Evolutionary conservation across 2,888 invertebrate species (phyloP).

Genomic region (Odontomyia ornata): DNA sequence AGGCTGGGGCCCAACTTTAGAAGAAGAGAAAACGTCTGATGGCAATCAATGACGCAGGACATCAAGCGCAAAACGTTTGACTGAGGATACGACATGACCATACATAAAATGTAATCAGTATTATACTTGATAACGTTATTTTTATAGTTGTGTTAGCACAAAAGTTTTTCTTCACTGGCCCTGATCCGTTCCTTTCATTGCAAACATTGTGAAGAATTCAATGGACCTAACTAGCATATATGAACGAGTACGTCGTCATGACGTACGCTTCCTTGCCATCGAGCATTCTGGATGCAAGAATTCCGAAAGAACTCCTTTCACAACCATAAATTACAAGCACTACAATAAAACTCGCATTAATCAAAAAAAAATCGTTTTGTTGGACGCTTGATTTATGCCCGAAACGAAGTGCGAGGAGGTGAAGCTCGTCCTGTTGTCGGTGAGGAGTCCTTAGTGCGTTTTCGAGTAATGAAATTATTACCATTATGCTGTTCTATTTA

Average conservation of each 20-base stretch:
- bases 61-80: not conserved
- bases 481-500: slow-evolving; percentile 27
- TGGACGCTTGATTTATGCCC: slow-evolving; percentile 46
- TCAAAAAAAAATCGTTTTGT: slow-evolving; percentile 49
- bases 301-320: slow-evolving; percentile 16
- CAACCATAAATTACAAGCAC: slow-evolving; percentile 45
- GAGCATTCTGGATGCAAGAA: slow-evolving; percentile 2
- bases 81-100: not conserved
- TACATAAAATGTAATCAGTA: slow-evolving; percentile 22
- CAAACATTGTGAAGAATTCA: slow-evolving; percentile 10
- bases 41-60: slow-evolving; percentile 28
- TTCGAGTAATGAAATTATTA: slow-evolving; percentile 24
- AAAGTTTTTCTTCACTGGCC: slow-evolving; percentile 12
- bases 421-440: not conserved
- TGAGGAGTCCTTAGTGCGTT: slow-evolving; percentile 1
- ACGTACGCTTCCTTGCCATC: too few relatives aligned
- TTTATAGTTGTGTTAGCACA: slow-evolving; percentile 34
- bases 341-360: slow-evolving; percentile 49
- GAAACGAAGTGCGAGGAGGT: not conserved
- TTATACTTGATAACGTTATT: not conserved
- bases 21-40: slow-evolving; percentile 5
- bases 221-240: slow-evolving; percentile 14
- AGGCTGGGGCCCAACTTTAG: not conserved
- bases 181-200: not conserved
- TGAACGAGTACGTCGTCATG: not conserved